Evolutionary conservation across 2,888 invertebrate genomes (phyloP).

Genomic region (Ramazzottius varieornatus): DNA sequence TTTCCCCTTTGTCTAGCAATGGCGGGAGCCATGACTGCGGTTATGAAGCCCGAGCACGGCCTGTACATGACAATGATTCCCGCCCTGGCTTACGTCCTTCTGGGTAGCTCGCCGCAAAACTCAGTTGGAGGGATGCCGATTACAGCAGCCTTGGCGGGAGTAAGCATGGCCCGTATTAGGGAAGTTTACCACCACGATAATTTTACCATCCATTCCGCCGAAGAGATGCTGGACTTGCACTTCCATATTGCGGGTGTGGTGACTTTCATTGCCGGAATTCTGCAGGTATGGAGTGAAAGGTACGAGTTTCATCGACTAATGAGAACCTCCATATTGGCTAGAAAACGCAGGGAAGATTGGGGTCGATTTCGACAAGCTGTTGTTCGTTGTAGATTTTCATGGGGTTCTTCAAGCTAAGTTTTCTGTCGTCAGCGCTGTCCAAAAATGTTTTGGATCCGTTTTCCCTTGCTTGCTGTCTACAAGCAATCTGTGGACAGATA

Average conservation of each 20-base stretch:
- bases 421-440: not conserved
- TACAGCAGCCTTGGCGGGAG: not conserved
- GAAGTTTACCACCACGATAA: not conserved
- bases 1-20: not conserved
- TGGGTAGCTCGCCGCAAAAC: not conserved
- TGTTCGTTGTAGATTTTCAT: not conserved
- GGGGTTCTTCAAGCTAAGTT: not conserved
- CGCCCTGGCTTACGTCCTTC: not conserved
- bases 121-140: conserved; percentile 1
- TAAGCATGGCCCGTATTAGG: not conserved
- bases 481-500: not conserved
- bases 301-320: too few species aligned
- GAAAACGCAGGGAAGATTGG: too few species aligned
- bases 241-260: not conserved
- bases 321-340: too few species aligned
- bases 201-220: not conserved
- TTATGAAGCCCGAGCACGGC: not conserved
- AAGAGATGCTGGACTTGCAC: not conserved
- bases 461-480: not conserved
- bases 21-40: conserved; percentile 1
- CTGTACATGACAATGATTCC: not conserved
- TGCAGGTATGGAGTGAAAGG: conserved; percentile 1
- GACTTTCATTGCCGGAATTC: not conserved
- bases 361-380: too few species aligned
- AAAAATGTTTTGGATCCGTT: not conserved